Conservation (phyloP, 2,797 vertebrate genomes). For the Gymnodraco acuticeps region DNA sequence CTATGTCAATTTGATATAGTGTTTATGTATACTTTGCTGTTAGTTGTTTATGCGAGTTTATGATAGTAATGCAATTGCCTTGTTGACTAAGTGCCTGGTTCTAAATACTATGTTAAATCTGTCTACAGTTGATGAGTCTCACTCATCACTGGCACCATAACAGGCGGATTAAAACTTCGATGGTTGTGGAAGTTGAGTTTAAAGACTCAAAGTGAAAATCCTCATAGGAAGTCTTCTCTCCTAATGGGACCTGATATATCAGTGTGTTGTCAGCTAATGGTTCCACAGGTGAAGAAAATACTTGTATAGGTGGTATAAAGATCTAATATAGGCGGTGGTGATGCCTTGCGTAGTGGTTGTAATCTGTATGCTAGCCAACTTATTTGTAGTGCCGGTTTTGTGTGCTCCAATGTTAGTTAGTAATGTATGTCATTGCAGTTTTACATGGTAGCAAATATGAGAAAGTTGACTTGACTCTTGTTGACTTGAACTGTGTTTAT, state of each 20-base stretch:
- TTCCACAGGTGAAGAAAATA: neutral
- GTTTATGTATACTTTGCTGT: slow-evolving; percentile 24
- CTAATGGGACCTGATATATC: slow-evolving; percentile 7
- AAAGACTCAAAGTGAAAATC: slow-evolving; percentile 9
- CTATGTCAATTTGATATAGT: slow-evolving; percentile 16
- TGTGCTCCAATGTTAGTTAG: slow-evolving; percentile 9
- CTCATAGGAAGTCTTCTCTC: neutral
- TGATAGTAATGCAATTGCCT: slow-evolving; percentile 54
- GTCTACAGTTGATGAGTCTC: slow-evolving; percentile 34
- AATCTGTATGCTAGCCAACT: neutral
- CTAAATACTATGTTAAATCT: slow-evolving; percentile 34
- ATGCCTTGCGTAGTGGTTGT: slow-evolving; percentile 26
- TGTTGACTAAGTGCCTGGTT: slow-evolving; percentile 76
- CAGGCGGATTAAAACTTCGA: slow-evolving; percentile 1
- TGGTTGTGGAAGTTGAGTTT: slow-evolving; percentile 3
- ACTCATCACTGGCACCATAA: slow-evolving; percentile 18
- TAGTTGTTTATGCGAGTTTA: slow-evolving; percentile 41
- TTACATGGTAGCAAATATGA: slow-evolving; percentile 15
- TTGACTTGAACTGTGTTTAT: neutral
- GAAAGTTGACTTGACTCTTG: neutral
- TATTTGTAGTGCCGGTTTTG: neutral
- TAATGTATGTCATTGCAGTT: neutral
- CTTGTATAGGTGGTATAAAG: neutral
- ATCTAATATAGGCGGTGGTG: slow-evolving; percentile 13
- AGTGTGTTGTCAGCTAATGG: neutral